Evolutionary conservation across 2,888 invertebrate species (phyloP).

Genomic region (Xiphydria camelus): DNA sequence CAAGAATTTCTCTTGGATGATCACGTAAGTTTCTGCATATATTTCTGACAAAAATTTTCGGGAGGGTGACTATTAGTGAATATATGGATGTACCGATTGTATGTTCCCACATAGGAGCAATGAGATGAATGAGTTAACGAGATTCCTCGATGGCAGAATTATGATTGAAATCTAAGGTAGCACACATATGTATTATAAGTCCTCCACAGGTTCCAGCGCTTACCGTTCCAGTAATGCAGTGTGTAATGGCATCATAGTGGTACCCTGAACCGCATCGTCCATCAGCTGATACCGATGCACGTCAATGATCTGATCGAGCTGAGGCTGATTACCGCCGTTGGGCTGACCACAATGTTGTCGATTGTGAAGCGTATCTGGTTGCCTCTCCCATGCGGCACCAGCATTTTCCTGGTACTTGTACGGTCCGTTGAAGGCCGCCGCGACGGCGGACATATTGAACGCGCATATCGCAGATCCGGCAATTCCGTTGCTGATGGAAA

Average conservation of each 20-base stretch:
- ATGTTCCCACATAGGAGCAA: too few relatives aligned
- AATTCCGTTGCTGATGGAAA: slow-evolving; percentile 82
- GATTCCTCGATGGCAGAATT: not conserved
- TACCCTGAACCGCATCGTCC: slow-evolving; percentile 83
- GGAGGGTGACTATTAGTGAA: too few relatives aligned
- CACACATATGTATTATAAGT: not conserved
- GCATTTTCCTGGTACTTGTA: slow-evolving; percentile 82
- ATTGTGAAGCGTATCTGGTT: slow-evolving; percentile 56
- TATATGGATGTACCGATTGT: too few relatives aligned
- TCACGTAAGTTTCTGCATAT: too few relatives aligned
- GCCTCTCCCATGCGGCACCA: slow-evolving; percentile 78
- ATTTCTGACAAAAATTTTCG: too few relatives aligned
- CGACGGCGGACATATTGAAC: slow-evolving; percentile 82
- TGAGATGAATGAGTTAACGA: too few relatives aligned
- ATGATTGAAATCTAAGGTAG: not conserved
- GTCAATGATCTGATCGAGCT: slow-evolving; percentile 64
- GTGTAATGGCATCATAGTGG: slow-evolving; percentile 71
- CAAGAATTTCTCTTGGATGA: too few relatives aligned
- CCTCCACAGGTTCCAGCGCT: not conserved
- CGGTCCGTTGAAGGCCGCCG: slow-evolving; percentile 80
- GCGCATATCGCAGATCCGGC: slow-evolving; percentile 91
- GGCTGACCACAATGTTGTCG: slow-evolving; percentile 56
- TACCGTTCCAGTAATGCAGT: slow-evolving; percentile 69
- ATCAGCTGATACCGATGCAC: slow-evolving; percentile 82
- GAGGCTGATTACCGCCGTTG: slow-evolving; percentile 29